phyloP scores from a whole-genome alignment of 2,797 vertebrate genomes.

The Notolabrus celidotus region DNA sequence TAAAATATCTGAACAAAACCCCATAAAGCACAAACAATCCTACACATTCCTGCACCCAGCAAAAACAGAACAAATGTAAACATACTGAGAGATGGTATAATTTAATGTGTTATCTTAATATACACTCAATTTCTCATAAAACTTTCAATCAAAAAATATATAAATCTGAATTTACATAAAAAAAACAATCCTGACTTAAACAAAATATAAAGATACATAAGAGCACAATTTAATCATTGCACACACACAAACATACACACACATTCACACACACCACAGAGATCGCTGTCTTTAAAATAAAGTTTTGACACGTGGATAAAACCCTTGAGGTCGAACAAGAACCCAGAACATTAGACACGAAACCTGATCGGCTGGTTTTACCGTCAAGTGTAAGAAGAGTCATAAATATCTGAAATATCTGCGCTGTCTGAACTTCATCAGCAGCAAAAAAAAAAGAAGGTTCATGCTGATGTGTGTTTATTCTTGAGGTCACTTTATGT shows the following conservation, averaged over 20 bases:
- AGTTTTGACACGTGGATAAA: not conserved
- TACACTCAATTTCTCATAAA: conserved; percentile 29
- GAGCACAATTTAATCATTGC: not conserved
- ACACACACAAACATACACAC: not conserved
- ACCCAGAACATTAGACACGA: not conserved
- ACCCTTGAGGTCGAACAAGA: not conserved
- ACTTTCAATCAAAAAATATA: conserved; percentile 40
- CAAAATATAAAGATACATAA: not conserved
- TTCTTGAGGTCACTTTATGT: not conserved
- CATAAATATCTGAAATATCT: not conserved
- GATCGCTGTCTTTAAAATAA: not conserved
- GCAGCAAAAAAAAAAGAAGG: not conserved
- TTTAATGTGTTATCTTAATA: conserved; percentile 32
- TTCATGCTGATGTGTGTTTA: not conserved
- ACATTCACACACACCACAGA: not conserved
- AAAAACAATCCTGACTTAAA: conserved; percentile 6
- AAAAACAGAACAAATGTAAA: conserved; percentile 27
- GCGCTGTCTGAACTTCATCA: not conserved
- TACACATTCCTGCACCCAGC: conserved; percentile 3
- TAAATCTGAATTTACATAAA: conserved; percentile 45
- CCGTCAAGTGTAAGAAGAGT: not conserved
- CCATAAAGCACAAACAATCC: conserved; percentile 5
- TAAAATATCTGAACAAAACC: conserved; percentile 12
- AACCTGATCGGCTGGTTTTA: not conserved
- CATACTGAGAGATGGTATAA: not conserved